Base-by-base conservation (phyloP, 2,888 invertebrate genomes). In the Ennomos fuscantarius region DNA sequence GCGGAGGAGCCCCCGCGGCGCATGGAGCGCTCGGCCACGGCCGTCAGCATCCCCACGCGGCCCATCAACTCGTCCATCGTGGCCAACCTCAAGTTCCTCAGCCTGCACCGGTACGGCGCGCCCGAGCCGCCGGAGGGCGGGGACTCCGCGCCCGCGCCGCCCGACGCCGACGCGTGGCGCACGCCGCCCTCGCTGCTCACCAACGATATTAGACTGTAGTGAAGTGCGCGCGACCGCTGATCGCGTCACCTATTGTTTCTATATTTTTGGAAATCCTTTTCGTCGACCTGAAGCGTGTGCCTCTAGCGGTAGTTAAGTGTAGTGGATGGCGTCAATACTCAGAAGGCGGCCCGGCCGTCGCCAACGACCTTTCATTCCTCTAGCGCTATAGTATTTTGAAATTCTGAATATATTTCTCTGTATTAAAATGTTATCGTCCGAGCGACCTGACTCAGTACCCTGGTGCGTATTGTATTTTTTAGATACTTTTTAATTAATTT, bases 31-130 rank as follows among this genome's bases (percentile, higher is more conserved):
- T 89, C 90, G 33, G 88, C 89, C 35, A 90, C 89, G 44, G 81
- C 87, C 9, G 88, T 84, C 31, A 82, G 81, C 76, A 79, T 89
- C 60, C 84, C 87, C 44, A 76, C 86, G 70, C 69, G 87, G 57
- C 82, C 85, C 45, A 78, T 87, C 64, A 84, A 90, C 74, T 89
- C 90, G 33, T 87, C 89, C 12, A 82, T 88, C 50, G 87, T 90
- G 67, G 89, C 87, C 55, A 87, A 87, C 71, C 77, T 89, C 56
- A 86, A 87, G 76, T 87, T 89, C 74, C 81, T 91, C 60, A 89
- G 87, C 73, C 76, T 91, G 76, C 90, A 91, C 76, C 82, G 91
- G 59, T 90, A 88, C 81, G 90, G 89, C 62, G 80, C 89, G 60
- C 77, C 69, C 64, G 82, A 78, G 81, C 66, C 78, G 73, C 69